phyloP scores from a whole-genome alignment of 2,888 invertebrate genomes.

The Drosophila tanythrix region DNA sequence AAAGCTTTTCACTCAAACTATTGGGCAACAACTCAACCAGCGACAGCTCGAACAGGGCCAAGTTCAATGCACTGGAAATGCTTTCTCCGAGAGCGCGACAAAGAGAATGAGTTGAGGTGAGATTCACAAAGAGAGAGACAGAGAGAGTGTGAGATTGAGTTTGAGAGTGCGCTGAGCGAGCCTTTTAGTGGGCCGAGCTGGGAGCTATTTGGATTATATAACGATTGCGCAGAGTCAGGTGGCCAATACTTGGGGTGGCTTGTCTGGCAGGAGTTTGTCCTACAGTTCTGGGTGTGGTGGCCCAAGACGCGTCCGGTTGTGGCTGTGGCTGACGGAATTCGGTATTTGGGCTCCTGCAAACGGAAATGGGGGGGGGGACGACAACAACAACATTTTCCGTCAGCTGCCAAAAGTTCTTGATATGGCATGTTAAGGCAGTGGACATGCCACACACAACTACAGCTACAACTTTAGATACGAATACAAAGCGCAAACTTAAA shows the following conservation, averaged over 20 bases:
- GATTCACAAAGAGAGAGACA: conserved; percentile 1
- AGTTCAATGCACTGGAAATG: conserved; percentile 68
- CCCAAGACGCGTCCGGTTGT: conserved; percentile 1
- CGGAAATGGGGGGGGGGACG: conserved; percentile 25
- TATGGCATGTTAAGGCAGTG: conserved; percentile 45
- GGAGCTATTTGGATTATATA: conserved; percentile 58
- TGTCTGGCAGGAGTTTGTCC: conserved; percentile 10
- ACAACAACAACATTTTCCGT: conserved; percentile 5
- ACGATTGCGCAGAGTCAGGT: conserved; percentile 59
- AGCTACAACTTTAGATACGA: conserved; percentile 4
- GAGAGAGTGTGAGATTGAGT: conserved; percentile 2
- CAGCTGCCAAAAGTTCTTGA: conserved; percentile 30
- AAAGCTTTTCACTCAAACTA: conserved; percentile 61
- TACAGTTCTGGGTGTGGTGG: conserved; percentile 67
- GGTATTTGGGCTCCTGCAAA: conserved; percentile 10
- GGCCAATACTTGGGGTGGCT: conserved; percentile 20
- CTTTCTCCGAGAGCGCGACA: neutral
- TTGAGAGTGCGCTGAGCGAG: neutral
- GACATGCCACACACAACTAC: conserved; percentile 12
- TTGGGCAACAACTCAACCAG: conserved; percentile 18
- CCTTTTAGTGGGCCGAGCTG: conserved; percentile 21
- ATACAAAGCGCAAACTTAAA: neutral
- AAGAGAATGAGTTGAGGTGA: neutral
- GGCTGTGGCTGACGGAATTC: conserved; percentile 16
- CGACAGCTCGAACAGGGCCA: conserved; percentile 43